Conservation (phyloP, 1,140 invertebrate genomes). For the Drosophila watanabei region DNA sequence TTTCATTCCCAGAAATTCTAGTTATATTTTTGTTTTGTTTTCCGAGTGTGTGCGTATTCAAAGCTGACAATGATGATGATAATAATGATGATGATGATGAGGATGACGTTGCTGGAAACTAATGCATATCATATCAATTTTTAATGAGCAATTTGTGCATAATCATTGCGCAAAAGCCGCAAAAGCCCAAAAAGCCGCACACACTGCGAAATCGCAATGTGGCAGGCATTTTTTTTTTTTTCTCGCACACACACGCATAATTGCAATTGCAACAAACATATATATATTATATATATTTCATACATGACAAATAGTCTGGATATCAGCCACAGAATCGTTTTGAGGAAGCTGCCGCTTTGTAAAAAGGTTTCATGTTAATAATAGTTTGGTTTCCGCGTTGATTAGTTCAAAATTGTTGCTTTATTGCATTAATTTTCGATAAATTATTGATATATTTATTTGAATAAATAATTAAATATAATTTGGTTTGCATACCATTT, state of each 20-base stretch:
- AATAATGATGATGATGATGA: conserved; percentile 19
- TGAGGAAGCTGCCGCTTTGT: not conserved
- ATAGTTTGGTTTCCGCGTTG: not conserved
- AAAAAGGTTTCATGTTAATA: not conserved
- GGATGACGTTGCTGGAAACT: conserved; percentile 29
- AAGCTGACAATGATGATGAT: conserved; percentile 10
- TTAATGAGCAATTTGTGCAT: conserved; percentile 71
- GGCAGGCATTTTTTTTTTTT: conserved; percentile 27
- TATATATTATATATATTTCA: not conserved
- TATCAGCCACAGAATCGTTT: conserved; percentile 12
- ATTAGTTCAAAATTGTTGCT: too few species aligned
- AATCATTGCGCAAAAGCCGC: conserved; percentile 48
- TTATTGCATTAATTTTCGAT: too few species aligned
- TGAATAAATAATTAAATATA: too few species aligned
- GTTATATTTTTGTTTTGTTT: not conserved
- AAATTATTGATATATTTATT: too few species aligned
- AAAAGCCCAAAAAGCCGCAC: conserved; percentile 55
- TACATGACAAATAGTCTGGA: conserved; percentile 1
- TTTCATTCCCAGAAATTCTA: not conserved
- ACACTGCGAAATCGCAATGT: conserved; percentile 39
- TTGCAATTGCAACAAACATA: conserved; percentile 8
- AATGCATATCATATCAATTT: conserved; percentile 59
- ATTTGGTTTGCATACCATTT: too few species aligned
- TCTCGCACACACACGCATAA: not conserved
- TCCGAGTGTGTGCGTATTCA: conserved; percentile 3